Percentiles rank a stretch among this genome's conserved stretches.
phyloP scores from a whole-genome alignment of 2,113 vertebrate genomes.

The Solenodon paradoxus region DNA sequence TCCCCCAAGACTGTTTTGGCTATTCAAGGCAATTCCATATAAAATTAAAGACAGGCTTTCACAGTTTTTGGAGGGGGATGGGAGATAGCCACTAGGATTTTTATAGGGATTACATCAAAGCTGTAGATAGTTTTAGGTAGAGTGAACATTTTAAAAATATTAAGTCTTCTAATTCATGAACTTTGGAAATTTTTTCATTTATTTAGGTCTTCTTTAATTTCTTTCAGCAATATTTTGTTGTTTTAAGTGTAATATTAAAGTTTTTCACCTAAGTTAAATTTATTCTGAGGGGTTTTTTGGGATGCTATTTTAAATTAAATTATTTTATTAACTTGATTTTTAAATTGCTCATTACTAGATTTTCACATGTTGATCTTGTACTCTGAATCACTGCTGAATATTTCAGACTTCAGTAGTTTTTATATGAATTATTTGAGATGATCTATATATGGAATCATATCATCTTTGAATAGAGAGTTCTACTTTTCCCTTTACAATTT shows the following conservation, averaged over 20 bases:
- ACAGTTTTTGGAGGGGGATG: too few relatives aligned
- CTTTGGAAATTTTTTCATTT: too few relatives aligned
- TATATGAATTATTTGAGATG: not conserved
- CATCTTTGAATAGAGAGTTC: not conserved
- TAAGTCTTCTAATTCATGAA: too few relatives aligned
- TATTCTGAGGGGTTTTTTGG: not conserved
- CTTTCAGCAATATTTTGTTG: too few relatives aligned
- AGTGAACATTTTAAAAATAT: too few relatives aligned
- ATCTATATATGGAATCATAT: not conserved
- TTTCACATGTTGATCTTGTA: not conserved
- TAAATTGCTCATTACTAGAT: not conserved
- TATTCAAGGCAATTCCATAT: not conserved
- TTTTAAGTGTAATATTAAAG: too few relatives aligned
- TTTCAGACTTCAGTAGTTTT: not conserved
- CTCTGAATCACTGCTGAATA: not conserved
- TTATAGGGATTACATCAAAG: too few relatives aligned
- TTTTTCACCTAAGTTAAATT: not conserved
- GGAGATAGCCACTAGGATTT: too few relatives aligned
- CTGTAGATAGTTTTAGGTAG: too few relatives aligned
- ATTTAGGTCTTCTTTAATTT: too few relatives aligned
- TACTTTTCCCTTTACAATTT: not conserved
- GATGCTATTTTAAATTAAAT: not conserved
- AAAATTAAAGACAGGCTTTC: not conserved
- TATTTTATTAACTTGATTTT: not conserved
- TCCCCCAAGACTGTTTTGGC: not conserved